Percentiles rank a stretch among this genome's conserved stretches.
Evolutionary conservation across 2,113 vertebrate species (phyloP).

Genomic region (Sarotherodon lohbergeri): DNA sequence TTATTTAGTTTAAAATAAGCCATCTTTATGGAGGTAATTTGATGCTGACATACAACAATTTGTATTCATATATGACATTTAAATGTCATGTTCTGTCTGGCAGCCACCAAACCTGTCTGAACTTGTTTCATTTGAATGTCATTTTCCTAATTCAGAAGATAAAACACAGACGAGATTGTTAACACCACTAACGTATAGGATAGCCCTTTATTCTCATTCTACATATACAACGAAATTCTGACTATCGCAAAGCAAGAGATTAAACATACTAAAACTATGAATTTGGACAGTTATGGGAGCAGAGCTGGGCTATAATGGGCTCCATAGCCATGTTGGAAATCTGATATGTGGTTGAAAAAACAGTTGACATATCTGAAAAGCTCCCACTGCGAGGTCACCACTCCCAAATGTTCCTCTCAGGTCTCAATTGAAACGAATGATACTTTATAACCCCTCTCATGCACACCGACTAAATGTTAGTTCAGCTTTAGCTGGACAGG

Average conservation of each 20-base stretch:
- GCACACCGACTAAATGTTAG: not conserved
- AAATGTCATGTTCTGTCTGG: not conserved
- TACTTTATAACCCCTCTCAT: not conserved
- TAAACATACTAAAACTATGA: not conserved
- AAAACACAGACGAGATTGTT: not conserved
- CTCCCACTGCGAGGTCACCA: not conserved
- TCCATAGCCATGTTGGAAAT: not conserved
- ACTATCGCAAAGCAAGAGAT: not conserved
- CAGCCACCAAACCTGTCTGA: not conserved
- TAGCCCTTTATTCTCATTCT: not conserved
- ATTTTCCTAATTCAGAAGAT: not conserved
- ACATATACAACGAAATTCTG: not conserved
- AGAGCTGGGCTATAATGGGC: not conserved
- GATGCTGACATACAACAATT: not conserved
- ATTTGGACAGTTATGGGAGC: not conserved
- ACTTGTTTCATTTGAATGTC: not conserved
- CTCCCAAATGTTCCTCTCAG: not conserved
- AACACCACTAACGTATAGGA: not conserved
- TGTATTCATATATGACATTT: not conserved
- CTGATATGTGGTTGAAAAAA: not conserved
- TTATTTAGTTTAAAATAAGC: not conserved
- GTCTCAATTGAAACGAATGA: not conserved
- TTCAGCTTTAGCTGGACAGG: not conserved
- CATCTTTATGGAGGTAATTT: not conserved
- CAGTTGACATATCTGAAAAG: not conserved